Evolutionary conservation across 92 coral and sea anemone genomes (phyloP), one percentile per base, ranked within the genome.

Genomic region (Phenganax subtilis): DNA sequence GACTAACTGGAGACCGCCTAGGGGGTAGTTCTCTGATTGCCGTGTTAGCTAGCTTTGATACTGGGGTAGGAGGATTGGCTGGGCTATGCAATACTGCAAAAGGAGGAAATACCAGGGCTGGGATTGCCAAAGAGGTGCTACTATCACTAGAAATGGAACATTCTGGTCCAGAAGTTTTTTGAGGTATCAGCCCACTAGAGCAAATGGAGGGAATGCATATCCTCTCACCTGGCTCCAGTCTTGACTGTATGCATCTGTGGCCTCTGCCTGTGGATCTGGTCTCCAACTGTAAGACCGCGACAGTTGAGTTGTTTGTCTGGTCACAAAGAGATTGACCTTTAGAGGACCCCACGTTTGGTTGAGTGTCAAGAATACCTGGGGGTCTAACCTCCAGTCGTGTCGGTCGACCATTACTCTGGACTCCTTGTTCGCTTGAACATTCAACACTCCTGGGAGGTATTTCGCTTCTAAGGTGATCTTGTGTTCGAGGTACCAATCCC

Each of bases 231-330:
- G 65, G 80, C 86, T 58, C 85, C 77, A 73, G 60, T 81, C 85
- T 74, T 72, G 88, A 82, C 81, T 72, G 84, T 80, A 86, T 17
- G 86, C 82, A 64, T 74, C 85, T 57, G 67, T 55, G 10, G 70
- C 76, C 55, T 72, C 75, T 60, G 89, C 86, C 28, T 53, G 84
- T 61, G 89, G 84, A 75, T 82, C 89, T 86, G 87, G 87, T 83
- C 87, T 82, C 84, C 87, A 83, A 76, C 89, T 86, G 86, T 59
- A 72, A 67, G 73, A 86, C 6, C 64, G 82, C 30, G 85, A 72
- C n/a, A 82, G 79, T 57, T 86, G 86, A 71, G 57, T 17, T 54
- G 86, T 82, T 56, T 81, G 83, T 17, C 86, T 75, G 25, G 82
- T 57, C 10, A 78, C 88, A 62, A 85, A 81, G 14, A 74, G 60